phyloP scores from a whole-genome alignment of 2,113 vertebrate species.

The Choloepus hoffmanni region DNA sequence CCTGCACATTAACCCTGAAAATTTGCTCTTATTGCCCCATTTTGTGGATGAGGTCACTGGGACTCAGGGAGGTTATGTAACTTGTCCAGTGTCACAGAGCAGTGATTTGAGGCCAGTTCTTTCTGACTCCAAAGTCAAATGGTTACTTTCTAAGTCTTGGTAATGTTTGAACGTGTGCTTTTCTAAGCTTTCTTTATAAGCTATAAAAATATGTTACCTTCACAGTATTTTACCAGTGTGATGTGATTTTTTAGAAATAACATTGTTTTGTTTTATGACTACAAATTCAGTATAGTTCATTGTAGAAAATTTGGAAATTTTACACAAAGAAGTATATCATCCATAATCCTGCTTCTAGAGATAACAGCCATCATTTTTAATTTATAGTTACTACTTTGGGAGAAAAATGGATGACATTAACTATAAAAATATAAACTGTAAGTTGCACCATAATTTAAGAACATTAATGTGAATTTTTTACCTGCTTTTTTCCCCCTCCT shows the following conservation, averaged over 20 bases:
- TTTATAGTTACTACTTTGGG: not conserved
- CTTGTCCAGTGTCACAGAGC: not conserved
- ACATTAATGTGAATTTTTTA: constrained; percentile 17
- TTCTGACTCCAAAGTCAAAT: not conserved
- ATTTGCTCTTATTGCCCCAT: not conserved
- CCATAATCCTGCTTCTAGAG: not conserved
- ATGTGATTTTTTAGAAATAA: not conserved
- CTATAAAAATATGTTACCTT: not conserved
- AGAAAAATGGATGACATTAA: not conserved
- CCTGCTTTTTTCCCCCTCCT: not conserved
- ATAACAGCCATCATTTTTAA: not conserved
- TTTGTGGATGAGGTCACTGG: not conserved
- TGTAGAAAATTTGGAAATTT: not conserved
- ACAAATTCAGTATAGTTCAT: not conserved
- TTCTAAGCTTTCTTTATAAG: constrained; percentile 15
- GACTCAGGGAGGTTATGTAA: not conserved
- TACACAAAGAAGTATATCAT: not conserved
- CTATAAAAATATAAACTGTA: not conserved
- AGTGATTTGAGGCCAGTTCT: not conserved
- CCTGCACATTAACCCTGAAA: not conserved
- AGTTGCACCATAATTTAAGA: not conserved
- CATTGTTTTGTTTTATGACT: not conserved
- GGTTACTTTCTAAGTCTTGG: not conserved
- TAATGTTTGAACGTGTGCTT: not conserved
- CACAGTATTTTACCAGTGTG: not conserved